Base-by-base conservation (phyloP, 2,888 invertebrate genomes). In the Drosophila planitibia region DNA sequence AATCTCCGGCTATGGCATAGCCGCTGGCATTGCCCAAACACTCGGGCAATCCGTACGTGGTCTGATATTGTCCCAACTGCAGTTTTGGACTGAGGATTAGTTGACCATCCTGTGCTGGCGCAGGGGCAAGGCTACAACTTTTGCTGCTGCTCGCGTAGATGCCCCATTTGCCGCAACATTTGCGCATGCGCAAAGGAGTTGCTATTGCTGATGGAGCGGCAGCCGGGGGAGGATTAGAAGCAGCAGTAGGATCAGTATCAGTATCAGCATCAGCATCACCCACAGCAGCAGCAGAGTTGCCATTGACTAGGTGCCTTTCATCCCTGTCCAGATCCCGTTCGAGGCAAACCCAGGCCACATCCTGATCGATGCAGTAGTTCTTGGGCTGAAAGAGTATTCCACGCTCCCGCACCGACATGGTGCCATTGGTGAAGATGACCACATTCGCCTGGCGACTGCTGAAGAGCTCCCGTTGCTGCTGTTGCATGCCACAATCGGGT, bases 111-210 rank as follows among this genome's bases (percentile, higher is more conserved):
- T 25, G 33, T 58, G 6, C 7, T 57, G 55, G 1, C 10, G 10
- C 93, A 7, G 53, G 16, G 4, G 32, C 10, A 28, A 55, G 14
- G 94, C 94, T 70, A 44, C 85, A 85, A 33, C 62, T 75, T 91
- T 90, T 94, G 89, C 93, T 94, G 68, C 86, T 94, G 91, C 95
- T 95, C 91, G 95, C 95, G 85, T 95, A 97, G 60, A 94, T 95
- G 12, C 95, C 95, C 58, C 95, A 94, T 60, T 94, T 94, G 4
- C 96, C 96, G 92, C 97, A 97, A 90, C 97, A 97, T 93, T 97
- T 96, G 89, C 94, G 94, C 49, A 92, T 52, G 32, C 86, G 87
- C 62, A 91, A 89, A 1, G 64, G 39, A 32, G 9, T n/a, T 14
- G 39, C 35, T 25, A 22, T 37, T 25, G 37, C 37, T 55, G 55